phyloP scores from a whole-genome alignment of 2,888 invertebrate species.

The Caenorhabditis auriculariae region DNA sequence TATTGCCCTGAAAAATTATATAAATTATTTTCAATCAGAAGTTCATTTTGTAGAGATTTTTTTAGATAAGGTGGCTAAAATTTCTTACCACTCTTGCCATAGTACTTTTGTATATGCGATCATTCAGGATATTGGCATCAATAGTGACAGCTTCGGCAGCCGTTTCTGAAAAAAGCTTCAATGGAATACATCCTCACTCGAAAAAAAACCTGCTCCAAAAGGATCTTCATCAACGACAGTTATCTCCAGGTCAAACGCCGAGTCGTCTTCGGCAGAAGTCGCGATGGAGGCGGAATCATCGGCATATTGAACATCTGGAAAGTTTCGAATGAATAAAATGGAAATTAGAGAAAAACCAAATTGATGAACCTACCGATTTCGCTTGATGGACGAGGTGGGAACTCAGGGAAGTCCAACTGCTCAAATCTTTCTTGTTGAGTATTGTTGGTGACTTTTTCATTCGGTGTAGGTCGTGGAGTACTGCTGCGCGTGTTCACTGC shows the following conservation, averaged over 20 bases:
- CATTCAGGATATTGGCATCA: conserved; percentile 33
- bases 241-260: conserved; percentile 24
- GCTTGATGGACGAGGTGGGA: conserved; percentile 17
- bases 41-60: too few species aligned
- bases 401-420: conserved; percentile 31
- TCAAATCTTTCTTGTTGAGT: background rate
- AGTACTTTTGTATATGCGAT: conserved; percentile 32
- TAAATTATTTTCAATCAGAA: background rate
- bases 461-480: too few species aligned
- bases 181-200: background rate
- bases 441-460: background rate
- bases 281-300: conserved; percentile 34
- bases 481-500: too few species aligned
- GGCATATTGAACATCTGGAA: conserved; percentile 26
- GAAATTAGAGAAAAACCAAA: background rate
- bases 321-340: background rate
- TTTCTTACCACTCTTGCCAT: conserved; percentile 37
- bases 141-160: conserved; percentile 48
- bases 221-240: conserved; percentile 27
- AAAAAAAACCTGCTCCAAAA: conserved; percentile 9
- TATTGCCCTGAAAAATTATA: conserved; percentile 20
- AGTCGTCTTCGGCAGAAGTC: conserved; percentile 35
- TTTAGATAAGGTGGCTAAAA: background rate
- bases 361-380: conserved; percentile 23
- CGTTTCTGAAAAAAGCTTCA: conserved; percentile 22